Evolutionary conservation across 2,888 invertebrate genomes (phyloP), one percentile per base, ranked within the genome.

Genomic region (Tuberolachnus salignus): DNA sequence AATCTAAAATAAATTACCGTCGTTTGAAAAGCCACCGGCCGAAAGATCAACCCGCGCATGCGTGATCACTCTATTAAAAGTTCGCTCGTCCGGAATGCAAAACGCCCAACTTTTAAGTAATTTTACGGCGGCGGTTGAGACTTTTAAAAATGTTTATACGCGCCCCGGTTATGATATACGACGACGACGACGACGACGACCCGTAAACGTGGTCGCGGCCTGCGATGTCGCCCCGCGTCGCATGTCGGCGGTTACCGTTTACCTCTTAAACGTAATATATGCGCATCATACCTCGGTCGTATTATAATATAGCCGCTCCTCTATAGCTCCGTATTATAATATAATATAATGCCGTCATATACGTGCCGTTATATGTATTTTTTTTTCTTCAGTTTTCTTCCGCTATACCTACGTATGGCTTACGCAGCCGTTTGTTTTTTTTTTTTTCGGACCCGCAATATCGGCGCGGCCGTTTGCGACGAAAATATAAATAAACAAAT

Each of bases 61-160:
- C 71, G 71, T 23, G 71, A 71, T 26, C 71, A 72, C 71, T 72
- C 71, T 72, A 72, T 72, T 59, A 72, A 72, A 72, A 72, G 71
- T 72, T 59, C 26, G 6, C 59, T 59, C 59, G n/a, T 72, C 59
- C 59, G n/a, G 14, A 14, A 72, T 59, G 57, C 59, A 59, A 72
- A 59, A 49, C 49, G 71, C 21, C 46, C 26, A 46, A 72, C 59
- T 59, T 72, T 72, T 44, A n/a, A 71, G 57, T 46, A 57, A n/a
- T 4, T n/a, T n/a, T n/a, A 21, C 19, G 61, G 72, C 16, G 34
- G 6, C 34, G 34, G 34, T 6, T 3, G 3, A 63, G 72, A 73
- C 72, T 49, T 73, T 73, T 51, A 73, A 63, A n/a, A 64, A 73
- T 42, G 61, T 63, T 63, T 73, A 73, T 51, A 34, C 34, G 34